Conservation (phyloP, 2,797 vertebrate species). For the Notolepis coatsorum region DNA sequence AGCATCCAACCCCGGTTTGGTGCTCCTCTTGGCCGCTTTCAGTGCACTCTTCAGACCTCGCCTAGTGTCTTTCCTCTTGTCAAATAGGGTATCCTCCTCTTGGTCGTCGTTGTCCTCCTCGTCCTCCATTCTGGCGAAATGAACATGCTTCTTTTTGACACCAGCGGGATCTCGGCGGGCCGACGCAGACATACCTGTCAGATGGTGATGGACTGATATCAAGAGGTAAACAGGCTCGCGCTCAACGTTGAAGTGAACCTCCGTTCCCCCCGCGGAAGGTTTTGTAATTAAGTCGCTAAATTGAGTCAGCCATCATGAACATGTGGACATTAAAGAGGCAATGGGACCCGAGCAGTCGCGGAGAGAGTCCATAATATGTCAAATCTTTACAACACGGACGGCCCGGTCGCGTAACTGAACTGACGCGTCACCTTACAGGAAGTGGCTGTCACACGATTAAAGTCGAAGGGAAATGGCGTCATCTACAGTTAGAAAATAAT, state of each 20-base stretch:
- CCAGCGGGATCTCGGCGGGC: slow-evolving; percentile 39
- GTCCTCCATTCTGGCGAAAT: slow-evolving; percentile 80
- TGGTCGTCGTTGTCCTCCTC: slow-evolving; percentile 67
- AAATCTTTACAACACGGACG: not conserved
- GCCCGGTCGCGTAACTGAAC: slow-evolving; percentile 9
- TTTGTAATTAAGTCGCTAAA: rapidly evolving
- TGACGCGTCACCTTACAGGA: slow-evolving; percentile 39
- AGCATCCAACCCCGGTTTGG: slow-evolving; percentile 34
- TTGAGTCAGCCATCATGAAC: rapidly evolving
- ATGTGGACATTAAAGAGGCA: not conserved
- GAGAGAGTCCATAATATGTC: slow-evolving; percentile 6
- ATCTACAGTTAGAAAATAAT: slow-evolving; percentile 19
- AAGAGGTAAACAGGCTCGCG: not conserved
- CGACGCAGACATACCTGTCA: slow-evolving; percentile 53
- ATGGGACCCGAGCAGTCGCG: not conserved
- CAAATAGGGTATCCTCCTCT: slow-evolving; percentile 81
- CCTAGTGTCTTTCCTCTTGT: slow-evolving; percentile 64
- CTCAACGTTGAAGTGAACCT: not conserved
- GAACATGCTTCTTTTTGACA: slow-evolving; percentile 83
- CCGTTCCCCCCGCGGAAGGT: not conserved
- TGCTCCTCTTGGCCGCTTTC: slow-evolving; percentile 51
- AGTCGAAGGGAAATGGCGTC: slow-evolving; percentile 10
- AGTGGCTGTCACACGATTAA: not conserved
- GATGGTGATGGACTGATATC: not conserved
- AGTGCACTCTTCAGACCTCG: slow-evolving; percentile 66